These are phyloP conservation scores for Brachyptera putata DNA, from an alignment of 2,888 invertebrate genomes.

Conservation along the genomic window DNA sequence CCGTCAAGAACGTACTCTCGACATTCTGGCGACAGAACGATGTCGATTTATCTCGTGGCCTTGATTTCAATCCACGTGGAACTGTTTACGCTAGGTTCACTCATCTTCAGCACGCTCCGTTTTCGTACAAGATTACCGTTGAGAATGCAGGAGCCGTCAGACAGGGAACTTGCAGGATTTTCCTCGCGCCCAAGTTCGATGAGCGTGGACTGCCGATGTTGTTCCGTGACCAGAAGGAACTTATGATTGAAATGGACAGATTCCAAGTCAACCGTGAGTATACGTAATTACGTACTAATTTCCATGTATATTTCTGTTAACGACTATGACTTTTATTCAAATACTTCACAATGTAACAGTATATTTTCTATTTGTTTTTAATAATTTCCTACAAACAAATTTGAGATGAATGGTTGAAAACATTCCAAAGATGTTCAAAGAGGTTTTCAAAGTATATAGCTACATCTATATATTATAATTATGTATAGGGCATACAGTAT, in stretches of 20 bases:
- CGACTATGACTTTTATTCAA: no score
- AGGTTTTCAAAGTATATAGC: no score
- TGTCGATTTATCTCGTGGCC: constrained; percentile 41
- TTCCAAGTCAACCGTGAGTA: constrained; percentile 59
- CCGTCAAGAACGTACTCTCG: constrained; percentile 32
- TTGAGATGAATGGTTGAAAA: no score
- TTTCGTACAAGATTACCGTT: constrained; percentile 36
- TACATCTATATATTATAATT: no score
- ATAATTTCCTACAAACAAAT: no score
- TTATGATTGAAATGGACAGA: constrained; percentile 71
- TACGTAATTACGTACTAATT: neutral
- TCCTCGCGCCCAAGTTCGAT: constrained; percentile 62
- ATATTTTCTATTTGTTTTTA: no score
- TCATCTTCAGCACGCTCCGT: constrained; percentile 40
- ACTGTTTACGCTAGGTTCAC: constrained; percentile 36
- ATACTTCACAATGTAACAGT: no score
- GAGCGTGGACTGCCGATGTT: constrained; percentile 61
- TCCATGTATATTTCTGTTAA: no score
- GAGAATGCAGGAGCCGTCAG: constrained; percentile 3
- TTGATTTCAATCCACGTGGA: constrained; percentile 40
- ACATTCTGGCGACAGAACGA: constrained; percentile 42
- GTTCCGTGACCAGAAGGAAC: constrained; percentile 58
- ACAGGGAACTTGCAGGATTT: constrained; percentile 65
- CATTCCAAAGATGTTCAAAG: no score
- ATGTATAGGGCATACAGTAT: no score